Conservation (phyloP, 2,888 invertebrate species). For the Neria commutata region DNA sequence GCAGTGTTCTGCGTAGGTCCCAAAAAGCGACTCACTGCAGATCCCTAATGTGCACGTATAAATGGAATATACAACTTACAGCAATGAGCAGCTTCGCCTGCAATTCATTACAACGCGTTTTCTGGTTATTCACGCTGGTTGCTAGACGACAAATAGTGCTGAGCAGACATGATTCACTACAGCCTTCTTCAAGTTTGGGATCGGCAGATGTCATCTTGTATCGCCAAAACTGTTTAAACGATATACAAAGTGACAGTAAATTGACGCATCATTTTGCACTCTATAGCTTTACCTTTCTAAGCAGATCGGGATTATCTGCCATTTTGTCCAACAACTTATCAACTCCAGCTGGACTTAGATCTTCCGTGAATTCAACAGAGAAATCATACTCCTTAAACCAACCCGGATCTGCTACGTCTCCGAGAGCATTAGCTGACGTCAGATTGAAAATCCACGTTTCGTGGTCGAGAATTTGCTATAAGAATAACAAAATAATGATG, state of each 20-base stretch:
- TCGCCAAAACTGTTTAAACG: conserved; percentile 45
- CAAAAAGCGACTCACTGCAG: no score
- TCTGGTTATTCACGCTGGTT: conserved; percentile 44
- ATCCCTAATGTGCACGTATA: background rate
- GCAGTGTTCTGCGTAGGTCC: no score
- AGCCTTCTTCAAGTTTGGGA: conserved; percentile 44
- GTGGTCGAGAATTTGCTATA: conserved; percentile 70
- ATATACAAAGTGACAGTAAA: conserved; percentile 6
- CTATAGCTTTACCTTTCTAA: conserved; percentile 41
- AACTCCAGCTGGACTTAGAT: conserved; percentile 69
- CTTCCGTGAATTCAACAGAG: conserved; percentile 71
- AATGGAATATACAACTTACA: conserved; percentile 45
- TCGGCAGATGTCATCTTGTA: conserved; percentile 47
- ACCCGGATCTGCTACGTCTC: conserved; percentile 65
- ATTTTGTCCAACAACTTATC: conserved; percentile 67
- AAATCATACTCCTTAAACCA: conserved; percentile 81
- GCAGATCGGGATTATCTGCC: conserved; percentile 52
- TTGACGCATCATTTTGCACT: background rate
- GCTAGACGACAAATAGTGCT: conserved; percentile 46
- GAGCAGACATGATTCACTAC: conserved; percentile 44
- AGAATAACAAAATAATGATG: conserved; percentile 23
- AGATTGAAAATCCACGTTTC: conserved; percentile 77
- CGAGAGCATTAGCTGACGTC: conserved; percentile 71
- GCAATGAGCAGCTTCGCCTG: conserved; percentile 34
- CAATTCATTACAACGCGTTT: conserved; percentile 44